phyloP scores from a whole-genome alignment of 1,140 invertebrate species.

The Heliothis virescens region DNA sequence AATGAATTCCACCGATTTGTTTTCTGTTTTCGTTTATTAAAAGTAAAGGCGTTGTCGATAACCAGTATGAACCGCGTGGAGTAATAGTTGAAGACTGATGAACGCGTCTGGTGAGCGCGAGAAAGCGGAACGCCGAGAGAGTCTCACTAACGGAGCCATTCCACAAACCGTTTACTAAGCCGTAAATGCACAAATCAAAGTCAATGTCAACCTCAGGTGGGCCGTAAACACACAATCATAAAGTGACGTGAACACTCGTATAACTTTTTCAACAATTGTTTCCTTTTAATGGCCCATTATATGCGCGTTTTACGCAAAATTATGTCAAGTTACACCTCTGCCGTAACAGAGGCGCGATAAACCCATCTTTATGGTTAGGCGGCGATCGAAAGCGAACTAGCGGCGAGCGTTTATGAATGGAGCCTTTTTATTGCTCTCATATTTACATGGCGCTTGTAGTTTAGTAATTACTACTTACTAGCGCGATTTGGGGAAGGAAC shows the following conservation, averaged over 20 bases:
- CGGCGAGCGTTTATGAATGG: conserved; percentile 77
- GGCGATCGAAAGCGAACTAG: conserved; percentile 81
- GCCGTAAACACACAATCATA: conserved; percentile 84
- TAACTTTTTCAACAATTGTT: conserved; percentile 86
- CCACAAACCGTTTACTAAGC: conserved; percentile 71
- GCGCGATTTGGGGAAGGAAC: conserved; percentile 79
- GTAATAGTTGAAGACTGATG: conserved; percentile 14
- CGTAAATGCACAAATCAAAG: conserved; percentile 84
- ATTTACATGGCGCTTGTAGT: conserved; percentile 77
- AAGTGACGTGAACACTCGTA: conserved; percentile 82
- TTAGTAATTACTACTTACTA: conserved; percentile 78
- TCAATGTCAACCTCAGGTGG: conserved; percentile 83
- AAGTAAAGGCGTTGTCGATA: conserved; percentile 4
- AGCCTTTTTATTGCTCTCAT: conserved; percentile 81
- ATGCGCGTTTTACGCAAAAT: conserved; percentile 84
- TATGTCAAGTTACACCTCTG: conserved; percentile 84
- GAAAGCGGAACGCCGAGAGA: conserved; percentile 43
- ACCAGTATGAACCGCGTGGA: background rate
- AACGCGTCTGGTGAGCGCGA: conserved; percentile 1
- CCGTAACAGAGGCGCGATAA: conserved; percentile 81
- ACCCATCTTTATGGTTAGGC: conserved; percentile 81
- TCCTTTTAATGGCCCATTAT: conserved; percentile 85
- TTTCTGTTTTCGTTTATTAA: conserved; percentile 29
- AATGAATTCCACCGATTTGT: conserved; percentile 30
- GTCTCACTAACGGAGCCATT: conserved; percentile 57